phyloP scores from a whole-genome alignment of 2,888 invertebrate species.

The Polyommatus iphigenia region DNA sequence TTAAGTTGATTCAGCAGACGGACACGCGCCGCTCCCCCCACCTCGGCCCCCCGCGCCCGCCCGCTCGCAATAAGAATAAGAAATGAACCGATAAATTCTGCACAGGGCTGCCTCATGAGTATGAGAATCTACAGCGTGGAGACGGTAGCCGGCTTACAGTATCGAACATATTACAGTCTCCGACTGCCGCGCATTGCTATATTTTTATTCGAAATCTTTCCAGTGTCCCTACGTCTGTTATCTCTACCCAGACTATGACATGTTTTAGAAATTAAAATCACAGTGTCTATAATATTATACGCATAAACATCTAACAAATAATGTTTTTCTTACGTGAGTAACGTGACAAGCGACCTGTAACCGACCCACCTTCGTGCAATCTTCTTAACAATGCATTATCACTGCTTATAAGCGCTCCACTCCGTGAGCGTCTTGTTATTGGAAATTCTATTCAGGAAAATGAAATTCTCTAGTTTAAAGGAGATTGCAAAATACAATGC shows the following conservation, averaged over 20 bases:
- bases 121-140: slow-evolving; percentile 41
- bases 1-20: slow-evolving; percentile 72
- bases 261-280: not conserved
- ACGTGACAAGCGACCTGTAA: not conserved
- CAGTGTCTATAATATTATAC: not conserved
- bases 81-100: slow-evolving; percentile 55
- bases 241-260: not conserved
- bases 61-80: slow-evolving; percentile 63
- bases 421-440: slow-evolving; percentile 6
- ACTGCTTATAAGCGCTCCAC: not conserved
- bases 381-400: slow-evolving; percentile 1
- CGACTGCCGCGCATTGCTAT: not conserved
- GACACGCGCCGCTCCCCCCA: slow-evolving; percentile 56
- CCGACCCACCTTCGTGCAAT: slow-evolving; percentile 2
- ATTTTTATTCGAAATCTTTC: not conserved
- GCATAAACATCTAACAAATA: not conserved
- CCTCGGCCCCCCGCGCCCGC: slow-evolving; percentile 36
- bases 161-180: slow-evolving; percentile 18
- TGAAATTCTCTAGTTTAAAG: slow-evolving; percentile 18
- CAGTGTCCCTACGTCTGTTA: not conserved
- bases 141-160: slow-evolving; percentile 34
- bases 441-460: slow-evolving; percentile 5
- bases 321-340: not conserved
- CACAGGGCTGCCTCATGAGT: slow-evolving; percentile 46
- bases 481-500: slow-evolving; percentile 22